Base-by-base conservation (phyloP, 2,113 vertebrate species). In the Budorcas taxicolor region DNA sequence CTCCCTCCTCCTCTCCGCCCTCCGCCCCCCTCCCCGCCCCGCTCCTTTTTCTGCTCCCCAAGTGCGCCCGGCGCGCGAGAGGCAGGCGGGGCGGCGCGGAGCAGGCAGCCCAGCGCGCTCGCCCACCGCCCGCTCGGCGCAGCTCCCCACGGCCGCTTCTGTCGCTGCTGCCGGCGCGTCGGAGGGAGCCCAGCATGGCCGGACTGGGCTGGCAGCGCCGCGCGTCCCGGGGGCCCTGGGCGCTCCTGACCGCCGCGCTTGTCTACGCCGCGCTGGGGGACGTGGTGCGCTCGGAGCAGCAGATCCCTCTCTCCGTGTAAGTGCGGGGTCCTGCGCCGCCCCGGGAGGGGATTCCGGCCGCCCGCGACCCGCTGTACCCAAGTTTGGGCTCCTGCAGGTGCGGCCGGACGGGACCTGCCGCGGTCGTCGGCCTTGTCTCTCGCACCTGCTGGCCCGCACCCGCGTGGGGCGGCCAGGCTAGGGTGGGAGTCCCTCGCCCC, bases 251-350 rank as follows among this genome's bases (percentile, higher is more conserved):
- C 81, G 43, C 96, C 23, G 99, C 99, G 98, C 98, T 99, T 36
- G 95, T 98, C 90, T 99, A 98, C 97, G 96, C 98, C 89, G 97
- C 99, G 97, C 98, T 99, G 97, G 98, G 98, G 97, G 98, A 98
- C 96, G 99, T 98, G 98, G 99, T 98, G 98, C 99, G 99, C 98
- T 99, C 99, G 90, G 99, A 99, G 98, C 99, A 99, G 98, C 99
- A 99, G 99, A 99, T 99, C 98, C 99, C 99, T 96, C 98, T 99
- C 84, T 99, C 99, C 45, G 99, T 99, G 99, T 99, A 99, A 99
- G 99, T 99, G 97, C 92, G 93, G 87, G 97, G 97, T 97, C 71
- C 5, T 64, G 94, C 93, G 90, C 97, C 45, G 88, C 94, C 60
- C 45, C 53, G 97, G 95, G 74, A 82, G 93, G 96, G 81, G 95